These are phyloP conservation scores for Camptogramma bilineatum DNA, from an alignment of 2,888 invertebrate genomes.

Conservation along the genomic window DNA sequence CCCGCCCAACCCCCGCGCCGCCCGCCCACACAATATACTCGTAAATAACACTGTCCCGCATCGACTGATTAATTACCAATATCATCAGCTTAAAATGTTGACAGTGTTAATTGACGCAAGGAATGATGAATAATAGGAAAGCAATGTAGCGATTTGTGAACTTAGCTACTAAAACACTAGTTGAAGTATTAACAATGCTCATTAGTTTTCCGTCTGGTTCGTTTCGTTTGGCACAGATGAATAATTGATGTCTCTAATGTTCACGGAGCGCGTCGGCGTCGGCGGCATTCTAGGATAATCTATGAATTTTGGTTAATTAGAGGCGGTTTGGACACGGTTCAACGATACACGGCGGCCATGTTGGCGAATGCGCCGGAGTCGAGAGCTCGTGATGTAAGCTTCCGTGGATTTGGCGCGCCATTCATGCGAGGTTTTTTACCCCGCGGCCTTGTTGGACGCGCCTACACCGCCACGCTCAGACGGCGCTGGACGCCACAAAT, in stretches of 20 bases:
- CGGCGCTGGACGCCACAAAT: constrained; percentile 60
- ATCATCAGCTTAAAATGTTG: constrained; percentile 14
- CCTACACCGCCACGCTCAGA: constrained; percentile 60
- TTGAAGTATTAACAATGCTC: constrained; percentile 20
- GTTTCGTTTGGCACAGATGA: constrained; percentile 28
- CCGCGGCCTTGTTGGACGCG: constrained; percentile 73
- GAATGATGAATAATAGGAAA: constrained; percentile 5
- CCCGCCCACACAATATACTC: constrained; percentile 39
- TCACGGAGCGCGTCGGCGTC: constrained; percentile 31
- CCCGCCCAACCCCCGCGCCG: constrained; percentile 28
- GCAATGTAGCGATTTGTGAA: background rate
- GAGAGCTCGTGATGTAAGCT: constrained; percentile 65
- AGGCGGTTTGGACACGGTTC: constrained; percentile 38
- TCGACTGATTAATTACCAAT: constrained; percentile 13
- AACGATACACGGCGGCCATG: constrained; percentile 49
- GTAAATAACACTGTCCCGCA: constrained; percentile 34
- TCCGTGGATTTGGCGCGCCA: constrained; percentile 72
- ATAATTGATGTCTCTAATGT: constrained; percentile 34
- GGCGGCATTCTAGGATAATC: constrained; percentile 31
- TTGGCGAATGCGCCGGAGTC: constrained; percentile 51
- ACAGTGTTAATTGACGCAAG: constrained; percentile 2
- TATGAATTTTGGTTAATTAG: constrained; percentile 36
- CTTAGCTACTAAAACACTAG: background rate
- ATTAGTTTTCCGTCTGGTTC: constrained; percentile 25
- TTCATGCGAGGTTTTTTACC: constrained; percentile 77